phyloP scores from a whole-genome alignment of 2,113 vertebrate species.

The Chamaetylas fuelleborni region DNA sequence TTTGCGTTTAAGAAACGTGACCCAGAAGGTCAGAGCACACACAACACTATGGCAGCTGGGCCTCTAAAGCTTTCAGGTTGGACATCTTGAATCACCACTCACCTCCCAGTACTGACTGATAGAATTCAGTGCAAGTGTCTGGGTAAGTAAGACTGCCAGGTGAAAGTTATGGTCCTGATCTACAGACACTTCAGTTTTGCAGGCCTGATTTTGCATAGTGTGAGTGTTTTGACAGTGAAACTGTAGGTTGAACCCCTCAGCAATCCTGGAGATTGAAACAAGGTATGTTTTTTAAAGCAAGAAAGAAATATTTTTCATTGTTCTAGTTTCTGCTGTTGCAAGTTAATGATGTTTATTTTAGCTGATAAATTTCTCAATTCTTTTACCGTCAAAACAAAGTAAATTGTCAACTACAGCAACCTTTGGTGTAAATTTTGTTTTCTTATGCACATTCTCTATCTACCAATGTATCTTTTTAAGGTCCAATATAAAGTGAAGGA shows the following conservation, averaged over 20 bases:
- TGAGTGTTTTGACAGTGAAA: not conserved
- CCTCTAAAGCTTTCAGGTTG: not conserved
- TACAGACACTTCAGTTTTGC: not conserved
- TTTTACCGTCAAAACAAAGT: not conserved
- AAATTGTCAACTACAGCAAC: not conserved
- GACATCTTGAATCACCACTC: not conserved
- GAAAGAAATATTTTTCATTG: not conserved
- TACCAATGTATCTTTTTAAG: not conserved
- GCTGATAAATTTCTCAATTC: not conserved
- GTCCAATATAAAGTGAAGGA: conserved; percentile 57
- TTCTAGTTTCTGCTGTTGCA: not conserved
- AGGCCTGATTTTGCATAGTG: not conserved
- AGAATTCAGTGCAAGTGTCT: not conserved
- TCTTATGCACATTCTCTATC: not conserved
- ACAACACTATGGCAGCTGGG: not conserved
- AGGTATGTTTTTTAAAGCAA: not conserved
- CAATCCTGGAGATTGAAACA: not conserved
- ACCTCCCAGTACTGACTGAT: not conserved
- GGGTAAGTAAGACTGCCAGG: not conserved
- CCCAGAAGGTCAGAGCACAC: not conserved
- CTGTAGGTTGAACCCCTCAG: not conserved
- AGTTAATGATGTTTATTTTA: not conserved
- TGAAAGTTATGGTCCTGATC: not conserved
- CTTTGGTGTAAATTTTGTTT: not conserved
- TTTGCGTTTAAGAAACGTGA: not conserved